These are phyloP conservation scores for Neotoxoptera formosana DNA, from an alignment of 1,140 invertebrate species.

Conservation along the genomic window DNA sequence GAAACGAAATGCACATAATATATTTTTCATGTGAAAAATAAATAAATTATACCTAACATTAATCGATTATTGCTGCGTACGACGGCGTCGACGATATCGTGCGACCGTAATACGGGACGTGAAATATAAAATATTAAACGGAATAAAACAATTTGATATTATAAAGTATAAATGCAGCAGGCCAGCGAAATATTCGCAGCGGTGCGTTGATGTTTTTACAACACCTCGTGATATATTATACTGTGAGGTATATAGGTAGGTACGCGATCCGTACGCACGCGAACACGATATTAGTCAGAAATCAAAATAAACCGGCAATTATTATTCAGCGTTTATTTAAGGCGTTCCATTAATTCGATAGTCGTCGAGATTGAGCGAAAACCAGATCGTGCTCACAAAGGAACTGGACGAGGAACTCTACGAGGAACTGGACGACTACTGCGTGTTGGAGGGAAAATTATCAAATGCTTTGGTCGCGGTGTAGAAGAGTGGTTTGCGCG, in stretches of 20 bases:
- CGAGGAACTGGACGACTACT: neutral
- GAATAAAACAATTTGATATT: neutral
- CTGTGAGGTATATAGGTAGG: neutral
- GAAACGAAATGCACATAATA: neutral
- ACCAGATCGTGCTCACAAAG: neutral
- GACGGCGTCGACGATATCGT: neutral
- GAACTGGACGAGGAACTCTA: too few relatives aligned
- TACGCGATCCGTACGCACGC: neutral
- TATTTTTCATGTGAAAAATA: neutral
- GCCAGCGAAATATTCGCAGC: neutral
- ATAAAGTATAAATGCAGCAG: neutral
- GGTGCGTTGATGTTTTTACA: neutral
- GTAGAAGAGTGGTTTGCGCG: neutral
- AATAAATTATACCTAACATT: neutral
- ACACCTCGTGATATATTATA: neutral
- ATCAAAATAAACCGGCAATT: neutral
- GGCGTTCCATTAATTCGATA: neutral
- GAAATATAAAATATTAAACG: neutral
- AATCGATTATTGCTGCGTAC: neutral
- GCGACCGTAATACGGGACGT: neutral
- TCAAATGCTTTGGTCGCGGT: neutral
- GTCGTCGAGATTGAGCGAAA: neutral
- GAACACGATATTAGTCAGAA: neutral
- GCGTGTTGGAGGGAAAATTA: neutral
- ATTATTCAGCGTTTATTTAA: neutral